Percentiles rank a stretch among this genome's conserved stretches.
Evolutionary conservation across 2,113 vertebrate genomes (phyloP).

Genomic region (Leptobrachium ailaonicum): DNA sequence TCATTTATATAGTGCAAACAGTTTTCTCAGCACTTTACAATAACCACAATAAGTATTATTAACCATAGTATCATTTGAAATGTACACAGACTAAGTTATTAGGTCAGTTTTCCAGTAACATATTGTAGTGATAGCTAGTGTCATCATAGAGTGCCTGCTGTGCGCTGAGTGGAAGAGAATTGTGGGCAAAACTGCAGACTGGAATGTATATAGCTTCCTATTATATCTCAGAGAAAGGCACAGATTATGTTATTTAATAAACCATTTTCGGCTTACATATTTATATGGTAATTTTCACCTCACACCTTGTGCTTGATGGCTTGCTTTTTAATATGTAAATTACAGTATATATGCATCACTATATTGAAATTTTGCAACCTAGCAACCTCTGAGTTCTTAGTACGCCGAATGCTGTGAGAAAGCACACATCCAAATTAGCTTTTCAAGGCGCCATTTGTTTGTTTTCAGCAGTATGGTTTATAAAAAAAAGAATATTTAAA

Average conservation of each 20-base stretch:
- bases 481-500: slow-evolving; percentile 30
- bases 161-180: slow-evolving; percentile 8
- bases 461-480: slow-evolving; percentile 35
- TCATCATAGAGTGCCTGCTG: not conserved
- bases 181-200: slow-evolving; percentile 13
- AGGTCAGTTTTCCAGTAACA: too few relatives aligned
- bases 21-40: too few relatives aligned
- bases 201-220: slow-evolving; percentile 29
- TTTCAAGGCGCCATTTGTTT: slow-evolving; percentile 47
- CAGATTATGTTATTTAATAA: slow-evolving; percentile 43
- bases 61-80: too few relatives aligned
- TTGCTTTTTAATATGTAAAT: slow-evolving; percentile 52
- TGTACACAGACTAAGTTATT: too few relatives aligned
- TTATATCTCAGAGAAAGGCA: slow-evolving; percentile 38
- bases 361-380: slow-evolving; percentile 52
- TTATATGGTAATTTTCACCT: slow-evolving; percentile 51
- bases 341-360: slow-evolving; percentile 50
- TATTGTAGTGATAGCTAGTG: not conserved
- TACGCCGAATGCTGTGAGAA: slow-evolving; percentile 13
- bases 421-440: slow-evolving; percentile 44
- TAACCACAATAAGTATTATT: too few relatives aligned
- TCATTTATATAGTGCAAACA: too few relatives aligned
- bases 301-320: slow-evolving; percentile 46
- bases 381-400: slow-evolving; percentile 39
- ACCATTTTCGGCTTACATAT: slow-evolving; percentile 43